Percentiles rank a stretch among this genome's conserved stretches.
Evolutionary conservation across 2,888 invertebrate species (phyloP).

Genomic region (Prenolepis imparis): DNA sequence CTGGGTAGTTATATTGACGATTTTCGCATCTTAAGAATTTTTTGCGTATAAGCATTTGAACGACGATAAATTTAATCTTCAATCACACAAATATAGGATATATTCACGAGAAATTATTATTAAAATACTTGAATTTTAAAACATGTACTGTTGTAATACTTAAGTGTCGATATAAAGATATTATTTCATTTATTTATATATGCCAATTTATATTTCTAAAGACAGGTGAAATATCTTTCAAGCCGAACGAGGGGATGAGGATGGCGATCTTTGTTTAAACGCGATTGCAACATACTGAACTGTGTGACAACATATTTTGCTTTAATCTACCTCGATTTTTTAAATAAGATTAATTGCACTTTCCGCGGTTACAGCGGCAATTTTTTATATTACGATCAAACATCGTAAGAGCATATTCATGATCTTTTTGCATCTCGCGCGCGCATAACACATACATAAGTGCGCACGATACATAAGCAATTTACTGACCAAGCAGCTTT

Average conservation of each 20-base stretch:
- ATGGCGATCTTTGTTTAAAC: not conserved
- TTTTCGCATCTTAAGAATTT: not conserved
- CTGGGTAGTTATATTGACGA: not conserved
- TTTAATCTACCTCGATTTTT: constrained; percentile 4
- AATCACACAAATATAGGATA: not conserved
- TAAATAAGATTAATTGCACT: not conserved
- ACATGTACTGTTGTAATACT: not conserved
- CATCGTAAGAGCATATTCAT: not conserved
- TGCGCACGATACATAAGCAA: not conserved
- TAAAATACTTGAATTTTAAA: constrained; percentile 9
- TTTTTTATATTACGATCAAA: not conserved
- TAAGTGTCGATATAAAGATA: not conserved
- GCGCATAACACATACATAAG: not conserved
- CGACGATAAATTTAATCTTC: not conserved
- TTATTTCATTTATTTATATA: not conserved
- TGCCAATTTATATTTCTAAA: not conserved
- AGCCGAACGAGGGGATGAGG: not conserved
- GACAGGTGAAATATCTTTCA: not conserved
- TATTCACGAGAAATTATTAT: constrained; percentile 12
- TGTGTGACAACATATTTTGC: not conserved
- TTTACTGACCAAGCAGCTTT: not conserved
- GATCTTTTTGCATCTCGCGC: not conserved
- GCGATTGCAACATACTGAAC: not conserved
- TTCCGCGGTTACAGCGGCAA: not conserved
- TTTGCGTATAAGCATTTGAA: not conserved